Base-by-base conservation (phyloP, 2,113 vertebrate species). In the Hippolais icterina region DNA sequence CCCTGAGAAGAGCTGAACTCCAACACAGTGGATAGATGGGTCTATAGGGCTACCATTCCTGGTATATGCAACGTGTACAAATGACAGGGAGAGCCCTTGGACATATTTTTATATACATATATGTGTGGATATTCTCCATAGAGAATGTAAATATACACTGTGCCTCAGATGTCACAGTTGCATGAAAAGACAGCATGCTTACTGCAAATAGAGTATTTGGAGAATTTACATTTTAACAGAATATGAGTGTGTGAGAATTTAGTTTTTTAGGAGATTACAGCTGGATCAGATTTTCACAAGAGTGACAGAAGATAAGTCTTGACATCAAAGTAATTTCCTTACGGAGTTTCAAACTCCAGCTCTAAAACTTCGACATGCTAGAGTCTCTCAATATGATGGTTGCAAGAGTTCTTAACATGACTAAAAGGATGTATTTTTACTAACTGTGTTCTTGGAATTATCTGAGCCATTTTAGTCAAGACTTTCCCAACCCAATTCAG, bases 271-370 rank as follows among this genome's bases (percentile, higher is more conserved):
- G 61, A 86, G 93, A 93, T 93, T 94, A 97, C n/a, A 81, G 61
- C 28, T 83, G 76, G 61, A 83, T 95, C 90, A 96, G 85, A 81
- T 96, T 95, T 95, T 60, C 56, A 78, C 27, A 75, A 15, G 52
- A 91, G 52, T 90, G 85, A 71, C 68, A 57, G 83, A 96, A 94
- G 68, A 83, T 74, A 93, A 94, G 76, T 77, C 90, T 86, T 87
- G 56, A 96, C 90, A 94, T 94, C 71, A 96, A 88, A 94, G 88
- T 41, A 59, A 72, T 91, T 93, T 90, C n/a, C 57, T 94, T 57
- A 77, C 0, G 0, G 61, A 93, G 41, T 81, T 92, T 94, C 64
- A 86, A 60, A 90, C 88, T 83, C 93, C 17, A 92, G 25, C 68
- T 90, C 54, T 59, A 60, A 83, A 94, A 72, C 68, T 89, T 68